A percentile compares a stretch with the other conserved stretches of the same genome.
These are phyloP conservation scores for Drosophila trichaetosa DNA, from an alignment of 2,888 invertebrate genomes.

Conservation along the genomic window DNA sequence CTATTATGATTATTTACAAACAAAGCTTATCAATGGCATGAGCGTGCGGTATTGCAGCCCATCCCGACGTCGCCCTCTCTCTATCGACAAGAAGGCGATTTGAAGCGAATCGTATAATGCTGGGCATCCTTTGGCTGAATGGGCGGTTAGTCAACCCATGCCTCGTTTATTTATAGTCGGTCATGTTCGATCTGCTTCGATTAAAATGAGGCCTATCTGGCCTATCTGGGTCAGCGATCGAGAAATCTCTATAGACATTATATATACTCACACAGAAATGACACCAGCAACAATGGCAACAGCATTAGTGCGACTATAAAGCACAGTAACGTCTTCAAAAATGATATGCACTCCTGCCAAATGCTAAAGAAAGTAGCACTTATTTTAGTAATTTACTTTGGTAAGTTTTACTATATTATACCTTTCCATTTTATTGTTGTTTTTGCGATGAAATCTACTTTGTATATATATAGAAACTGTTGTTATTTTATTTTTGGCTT, in stretches of 20 bases:
- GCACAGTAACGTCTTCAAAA: constrained; percentile 81
- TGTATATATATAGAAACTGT: constrained; percentile 24
- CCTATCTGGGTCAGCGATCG: constrained; percentile 32
- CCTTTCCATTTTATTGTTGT: constrained; percentile 45
- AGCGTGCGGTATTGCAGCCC: constrained; percentile 15
- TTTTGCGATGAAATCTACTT: constrained; percentile 7
- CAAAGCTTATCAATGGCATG: constrained; percentile 50
- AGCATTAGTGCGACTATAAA: constrained; percentile 81
- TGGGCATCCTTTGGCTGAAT: constrained; percentile 53
- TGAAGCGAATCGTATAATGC: constrained; percentile 32
- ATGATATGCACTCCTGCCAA: constrained; percentile 77
- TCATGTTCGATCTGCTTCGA: constrained; percentile 54
- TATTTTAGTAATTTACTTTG: neutral
- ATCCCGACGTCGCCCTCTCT: constrained; percentile 6
- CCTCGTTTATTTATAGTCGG: constrained; percentile 67
- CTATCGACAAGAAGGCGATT: neutral
- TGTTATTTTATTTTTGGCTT: constrained; percentile 14
- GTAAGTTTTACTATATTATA: constrained; percentile 7
- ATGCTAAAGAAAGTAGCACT: constrained; percentile 65
- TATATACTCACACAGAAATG: constrained; percentile 83
- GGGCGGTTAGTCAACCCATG: constrained; percentile 71
- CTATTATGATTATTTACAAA: constrained; percentile 56
- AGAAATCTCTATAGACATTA: neutral
- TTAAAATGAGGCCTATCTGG: constrained; percentile 27
- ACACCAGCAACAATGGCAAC: constrained; percentile 78